Evolutionary conservation across 2,113 vertebrate species (phyloP), one percentile per base, ranked within the genome.

Genomic region (Dipodomys merriami): DNA sequence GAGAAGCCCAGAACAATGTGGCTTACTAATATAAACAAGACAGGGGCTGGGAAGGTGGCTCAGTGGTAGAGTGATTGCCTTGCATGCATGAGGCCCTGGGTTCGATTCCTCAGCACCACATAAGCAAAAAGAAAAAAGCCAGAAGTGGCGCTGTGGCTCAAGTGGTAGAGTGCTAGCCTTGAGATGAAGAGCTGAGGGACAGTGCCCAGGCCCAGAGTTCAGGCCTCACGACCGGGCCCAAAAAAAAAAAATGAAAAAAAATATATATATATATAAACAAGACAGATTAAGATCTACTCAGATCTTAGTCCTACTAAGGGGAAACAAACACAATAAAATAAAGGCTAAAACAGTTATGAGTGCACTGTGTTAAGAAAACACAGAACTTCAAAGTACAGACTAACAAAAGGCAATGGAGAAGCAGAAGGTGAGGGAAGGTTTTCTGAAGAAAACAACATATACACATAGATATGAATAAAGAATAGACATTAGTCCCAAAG

Each of bases 251-350:
- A n/a, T n/a, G n/a, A n/a, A n/a, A n/a, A n/a, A n/a, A n/a, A n/a
- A n/a, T n/a, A n/a, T n/a, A n/a, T n/a, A n/a, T n/a, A n/a, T n/a
- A 67, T 80, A 78, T 19, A 95, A 90, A 67, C 65, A 92, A 78
- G 44, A 77, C 5, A 81, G 15, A 78, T 49, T 46, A 16, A 57
- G 4, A 4, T 15, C 53, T 13, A 57, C 12, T 18, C 15, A 18
- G 53, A 57, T 57, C 53, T 57, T 57, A 57, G 53, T 57, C 53
- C 53, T 16, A 57, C 53, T 57, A 23, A 64, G 23, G 20, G 23
- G 44, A 77, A 95, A 91, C 44, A 73, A 1, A 86, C 33, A 79
- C 30, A 44, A 76, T 23, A 60, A 64, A 87, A 35, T 23, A 93
- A 60, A 49, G 27, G 80, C 67, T 82, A 44, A 2, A 53, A 84